phyloP scores from a whole-genome alignment of 2,888 invertebrate species.

The Stictocephala bisonia region DNA sequence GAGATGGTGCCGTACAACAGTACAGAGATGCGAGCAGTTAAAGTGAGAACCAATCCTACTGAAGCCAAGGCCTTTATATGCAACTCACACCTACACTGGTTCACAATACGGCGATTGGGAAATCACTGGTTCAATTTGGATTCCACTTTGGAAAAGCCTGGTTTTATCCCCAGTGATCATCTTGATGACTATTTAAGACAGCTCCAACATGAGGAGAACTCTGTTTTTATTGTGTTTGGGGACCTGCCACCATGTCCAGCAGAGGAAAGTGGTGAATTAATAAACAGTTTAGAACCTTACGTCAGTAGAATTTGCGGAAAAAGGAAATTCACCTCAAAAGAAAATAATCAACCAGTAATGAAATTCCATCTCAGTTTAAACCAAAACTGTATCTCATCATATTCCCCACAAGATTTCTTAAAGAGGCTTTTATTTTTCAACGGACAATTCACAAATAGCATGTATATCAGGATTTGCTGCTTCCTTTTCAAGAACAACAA shows the following conservation, averaged over 20 bases:
- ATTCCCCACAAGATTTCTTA: no score
- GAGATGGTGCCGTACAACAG: conserved; percentile 77
- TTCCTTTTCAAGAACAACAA: no score
- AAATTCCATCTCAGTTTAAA: no score
- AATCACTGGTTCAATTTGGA: conserved; percentile 85
- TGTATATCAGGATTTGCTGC: no score
- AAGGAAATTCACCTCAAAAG: no score
- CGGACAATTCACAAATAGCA: no score
- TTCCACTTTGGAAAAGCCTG: conserved; percentile 76
- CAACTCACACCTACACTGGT: conserved; percentile 84
- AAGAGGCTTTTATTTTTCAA: no score
- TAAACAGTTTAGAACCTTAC: background rate
- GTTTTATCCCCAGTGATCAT: conserved; percentile 79
- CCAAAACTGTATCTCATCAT: no score
- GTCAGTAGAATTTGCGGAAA: background rate
- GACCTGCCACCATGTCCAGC: conserved; percentile 75
- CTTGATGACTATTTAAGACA: conserved; percentile 78
- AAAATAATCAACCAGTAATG: no score
- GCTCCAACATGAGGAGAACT: conserved; percentile 75
- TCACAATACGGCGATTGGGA: conserved; percentile 77
- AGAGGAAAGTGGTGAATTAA: conserved; percentile 64
- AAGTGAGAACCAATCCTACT: conserved; percentile 69
- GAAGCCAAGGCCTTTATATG: conserved; percentile 79
- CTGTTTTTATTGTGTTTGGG: conserved; percentile 80
- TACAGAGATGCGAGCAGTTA: conserved; percentile 71